Evolutionary conservation across 2,797 vertebrate genomes (phyloP).

Genomic region (Tapera naevia): DNA sequence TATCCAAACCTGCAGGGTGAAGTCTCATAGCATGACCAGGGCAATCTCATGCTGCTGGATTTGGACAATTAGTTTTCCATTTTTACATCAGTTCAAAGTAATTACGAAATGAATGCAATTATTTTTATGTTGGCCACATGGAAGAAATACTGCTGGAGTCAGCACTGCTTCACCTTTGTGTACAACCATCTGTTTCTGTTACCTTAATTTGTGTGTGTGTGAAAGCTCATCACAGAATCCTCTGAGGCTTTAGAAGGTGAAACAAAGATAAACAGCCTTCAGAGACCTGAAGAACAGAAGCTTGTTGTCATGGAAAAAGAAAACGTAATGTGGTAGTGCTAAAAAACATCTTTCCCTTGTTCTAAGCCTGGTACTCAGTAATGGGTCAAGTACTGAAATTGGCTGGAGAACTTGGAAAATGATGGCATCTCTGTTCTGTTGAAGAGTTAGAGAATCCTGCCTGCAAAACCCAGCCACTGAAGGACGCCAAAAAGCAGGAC

Average conservation of each 20-base stretch:
- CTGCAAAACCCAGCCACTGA: not conserved
- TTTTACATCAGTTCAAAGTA: not conserved
- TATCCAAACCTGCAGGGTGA: fast-evolving
- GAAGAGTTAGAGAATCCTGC: not conserved
- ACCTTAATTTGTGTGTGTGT: not conserved
- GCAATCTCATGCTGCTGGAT: not conserved
- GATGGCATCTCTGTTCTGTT: not conserved
- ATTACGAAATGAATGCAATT: not conserved
- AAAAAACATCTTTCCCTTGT: not conserved
- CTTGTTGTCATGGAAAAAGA: fast-evolving
- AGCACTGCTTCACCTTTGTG: not conserved
- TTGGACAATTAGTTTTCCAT: not conserved
- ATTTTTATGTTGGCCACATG: not conserved
- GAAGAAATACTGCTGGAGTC: not conserved
- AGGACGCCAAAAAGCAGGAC: not conserved
- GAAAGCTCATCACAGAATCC: not conserved
- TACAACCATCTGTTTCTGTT: not conserved
- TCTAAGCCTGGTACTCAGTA: not conserved
- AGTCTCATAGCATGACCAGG: not conserved
- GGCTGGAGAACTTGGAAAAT: not conserved
- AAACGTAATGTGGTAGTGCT: not conserved
- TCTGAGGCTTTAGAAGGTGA: not conserved
- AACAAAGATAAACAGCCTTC: not conserved
- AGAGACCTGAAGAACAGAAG: not conserved
- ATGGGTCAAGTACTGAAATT: not conserved